Conservation (phyloP, 2,797 vertebrate genomes). For the Rhabdophis nuchalis region DNA sequence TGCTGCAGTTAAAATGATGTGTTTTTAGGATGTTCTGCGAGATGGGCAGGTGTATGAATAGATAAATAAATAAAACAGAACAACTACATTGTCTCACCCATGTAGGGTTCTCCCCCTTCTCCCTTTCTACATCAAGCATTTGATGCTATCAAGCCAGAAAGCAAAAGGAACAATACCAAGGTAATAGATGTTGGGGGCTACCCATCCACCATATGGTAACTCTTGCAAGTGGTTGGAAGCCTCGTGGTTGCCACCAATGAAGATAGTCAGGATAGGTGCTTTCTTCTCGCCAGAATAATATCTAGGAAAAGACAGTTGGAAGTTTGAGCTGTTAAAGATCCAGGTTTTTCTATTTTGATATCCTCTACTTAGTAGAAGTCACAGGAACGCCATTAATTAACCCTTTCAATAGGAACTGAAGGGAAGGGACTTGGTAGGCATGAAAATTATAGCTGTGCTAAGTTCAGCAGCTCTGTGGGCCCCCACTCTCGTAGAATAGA, state of each 20-base stretch:
- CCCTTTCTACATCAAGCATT: not conserved
- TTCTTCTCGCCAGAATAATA: constrained; percentile 97
- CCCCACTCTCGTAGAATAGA: no score
- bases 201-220: constrained; percentile 94
- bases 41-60: not conserved
- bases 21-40: not conserved
- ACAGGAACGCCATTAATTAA: not conserved
- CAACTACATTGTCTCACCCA: not conserved
- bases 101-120: not conserved
- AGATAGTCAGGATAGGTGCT: constrained; percentile 91
- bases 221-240: constrained; percentile 96
- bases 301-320: constrained; percentile 13
- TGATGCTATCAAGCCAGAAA: not conserved
- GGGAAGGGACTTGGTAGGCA: not conserved
- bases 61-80: not conserved
- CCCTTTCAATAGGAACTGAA: no score
- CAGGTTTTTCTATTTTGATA: not conserved
- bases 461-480: not conserved
- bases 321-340: not conserved
- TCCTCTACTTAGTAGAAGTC: not conserved
- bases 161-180: constrained; percentile 74
- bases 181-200: constrained; percentile 96
- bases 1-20: not conserved
- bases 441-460: not conserved
- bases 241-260: constrained; percentile 97